phyloP scores from a whole-genome alignment of 92 coral and sea anemone genomes.

The Virgularia gustaviana region DNA sequence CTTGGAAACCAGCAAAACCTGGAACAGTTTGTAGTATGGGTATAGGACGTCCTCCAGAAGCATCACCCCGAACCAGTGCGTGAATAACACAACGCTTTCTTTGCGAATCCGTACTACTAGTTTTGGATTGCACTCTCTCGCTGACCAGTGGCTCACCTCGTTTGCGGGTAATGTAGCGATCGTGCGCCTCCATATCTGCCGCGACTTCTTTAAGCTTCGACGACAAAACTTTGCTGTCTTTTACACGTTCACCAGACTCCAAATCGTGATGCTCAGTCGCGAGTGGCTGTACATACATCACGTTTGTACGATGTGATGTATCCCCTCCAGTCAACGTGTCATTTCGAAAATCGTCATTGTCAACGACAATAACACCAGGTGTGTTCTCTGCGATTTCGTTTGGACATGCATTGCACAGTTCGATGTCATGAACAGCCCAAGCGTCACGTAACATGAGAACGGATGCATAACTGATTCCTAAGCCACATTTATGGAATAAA shows the following conservation, averaged over 20 bases:
- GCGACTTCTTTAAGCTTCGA: constrained; percentile 4
- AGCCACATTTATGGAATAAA: constrained; percentile 7
- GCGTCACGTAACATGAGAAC: constrained; percentile 10
- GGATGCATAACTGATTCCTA: constrained; percentile 4
- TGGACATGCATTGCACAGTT: constrained; percentile 9
- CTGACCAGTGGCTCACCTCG: constrained; percentile 16
- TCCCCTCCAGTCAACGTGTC: constrained; percentile 27
- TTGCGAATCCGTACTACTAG: neutral
- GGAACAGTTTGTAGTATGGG: constrained; percentile 6
- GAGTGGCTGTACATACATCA: constrained; percentile 23
- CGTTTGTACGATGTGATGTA: constrained; percentile 25
- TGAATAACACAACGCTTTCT: constrained; percentile 25
- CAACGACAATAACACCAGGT: constrained; percentile 20
- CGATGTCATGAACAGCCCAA: constrained; percentile 27
- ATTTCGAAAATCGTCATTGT: constrained; percentile 23
- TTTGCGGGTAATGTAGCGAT: constrained; percentile 14
- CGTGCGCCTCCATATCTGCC: neutral
- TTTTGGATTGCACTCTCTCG: neutral
- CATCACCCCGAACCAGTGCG: constrained; percentile 2
- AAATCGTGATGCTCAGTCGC: neutral
- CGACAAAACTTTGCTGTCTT: neutral
- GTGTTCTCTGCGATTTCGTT: constrained; percentile 9
- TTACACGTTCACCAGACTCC: neutral
- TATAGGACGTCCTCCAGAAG: neutral
- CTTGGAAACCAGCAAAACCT: constrained; percentile 23